These are phyloP conservation scores for Neodiprion lecontei DNA, from an alignment of 1,140 invertebrate species.

Conservation along the genomic window DNA sequence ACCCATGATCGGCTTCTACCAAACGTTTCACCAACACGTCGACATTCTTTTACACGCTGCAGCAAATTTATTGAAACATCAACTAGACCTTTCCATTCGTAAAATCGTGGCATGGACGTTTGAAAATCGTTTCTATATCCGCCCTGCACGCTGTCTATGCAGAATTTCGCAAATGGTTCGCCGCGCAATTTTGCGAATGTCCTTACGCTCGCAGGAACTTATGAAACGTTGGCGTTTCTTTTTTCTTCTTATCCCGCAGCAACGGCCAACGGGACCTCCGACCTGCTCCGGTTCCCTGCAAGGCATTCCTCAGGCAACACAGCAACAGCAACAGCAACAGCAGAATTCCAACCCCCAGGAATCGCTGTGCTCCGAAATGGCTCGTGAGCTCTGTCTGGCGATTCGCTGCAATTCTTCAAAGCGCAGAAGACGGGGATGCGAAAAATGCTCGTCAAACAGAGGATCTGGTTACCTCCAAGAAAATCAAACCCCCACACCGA, in stretches of 20 bases:
- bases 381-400: slow-evolving; percentile 80
- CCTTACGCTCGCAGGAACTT: too few species aligned
- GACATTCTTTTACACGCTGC: slow-evolving; percentile 33
- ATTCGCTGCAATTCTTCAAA: slow-evolving; percentile 74
- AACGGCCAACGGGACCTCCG: slow-evolving; percentile 31
- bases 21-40: slow-evolving; percentile 33
- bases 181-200: too few species aligned
- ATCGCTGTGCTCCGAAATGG: slow-evolving; percentile 83
- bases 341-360: slow-evolving; percentile 63
- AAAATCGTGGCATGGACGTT: not conserved
- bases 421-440: slow-evolving; percentile 71
- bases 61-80: not conserved
- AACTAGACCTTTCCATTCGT: not conserved
- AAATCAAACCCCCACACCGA: slow-evolving; percentile 55
- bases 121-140: not conserved
- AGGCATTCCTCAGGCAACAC: slow-evolving; percentile 51
- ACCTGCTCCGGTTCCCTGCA: slow-evolving; percentile 54
- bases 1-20: slow-evolving; percentile 3
- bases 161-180: not conserved
- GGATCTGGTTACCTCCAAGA: slow-evolving; percentile 57
- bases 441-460: slow-evolving; percentile 67
- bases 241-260: not conserved
- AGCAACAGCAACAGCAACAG: slow-evolving; percentile 38
- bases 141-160: not conserved
- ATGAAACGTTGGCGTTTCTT: too few species aligned